These are phyloP conservation scores for Pagrus major DNA, from an alignment of 2,113 vertebrate genomes.

Conservation along the genomic window DNA sequence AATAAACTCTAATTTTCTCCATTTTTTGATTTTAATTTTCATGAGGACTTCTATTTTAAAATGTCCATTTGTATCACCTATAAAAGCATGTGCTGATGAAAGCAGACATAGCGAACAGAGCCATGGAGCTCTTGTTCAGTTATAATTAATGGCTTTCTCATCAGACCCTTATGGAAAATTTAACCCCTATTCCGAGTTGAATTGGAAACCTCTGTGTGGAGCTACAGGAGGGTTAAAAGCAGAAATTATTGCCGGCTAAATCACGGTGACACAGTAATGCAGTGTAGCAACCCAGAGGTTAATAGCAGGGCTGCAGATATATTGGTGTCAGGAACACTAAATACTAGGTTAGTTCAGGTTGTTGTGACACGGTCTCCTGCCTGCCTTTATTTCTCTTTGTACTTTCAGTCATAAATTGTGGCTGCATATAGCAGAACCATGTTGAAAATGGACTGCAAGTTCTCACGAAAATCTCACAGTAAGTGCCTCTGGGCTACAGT, in stretches of 20 bases:
- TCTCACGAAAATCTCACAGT: neutral
- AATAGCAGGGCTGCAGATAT: slow-evolving; percentile 42
- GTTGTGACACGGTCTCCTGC: slow-evolving; percentile 6
- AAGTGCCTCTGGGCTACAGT: too few relatives aligned
- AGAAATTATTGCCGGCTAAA: slow-evolving; percentile 14
- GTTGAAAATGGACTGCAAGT: neutral
- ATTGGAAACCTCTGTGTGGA: neutral
- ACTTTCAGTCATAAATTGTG: slow-evolving; percentile 8
- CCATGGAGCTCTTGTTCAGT: neutral
- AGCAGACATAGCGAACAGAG: neutral
- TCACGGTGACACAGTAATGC: slow-evolving; percentile 21
- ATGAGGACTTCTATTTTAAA: neutral
- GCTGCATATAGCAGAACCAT: neutral
- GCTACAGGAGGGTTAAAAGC: slow-evolving; percentile 2
- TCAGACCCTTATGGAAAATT: neutral
- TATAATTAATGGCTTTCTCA: neutral
- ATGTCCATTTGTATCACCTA: neutral
- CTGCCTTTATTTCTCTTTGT: neutral
- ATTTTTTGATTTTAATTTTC: neutral
- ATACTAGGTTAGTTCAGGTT: slow-evolving; percentile 17
- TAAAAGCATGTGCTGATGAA: neutral
- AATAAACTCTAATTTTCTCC: neutral
- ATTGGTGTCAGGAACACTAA: slow-evolving; percentile 20
- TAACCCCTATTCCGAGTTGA: neutral
- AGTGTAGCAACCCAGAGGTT: slow-evolving; percentile 25